Conservation (phyloP, 2,113 vertebrate species). For the Pyrgilauda ruficollis region DNA sequence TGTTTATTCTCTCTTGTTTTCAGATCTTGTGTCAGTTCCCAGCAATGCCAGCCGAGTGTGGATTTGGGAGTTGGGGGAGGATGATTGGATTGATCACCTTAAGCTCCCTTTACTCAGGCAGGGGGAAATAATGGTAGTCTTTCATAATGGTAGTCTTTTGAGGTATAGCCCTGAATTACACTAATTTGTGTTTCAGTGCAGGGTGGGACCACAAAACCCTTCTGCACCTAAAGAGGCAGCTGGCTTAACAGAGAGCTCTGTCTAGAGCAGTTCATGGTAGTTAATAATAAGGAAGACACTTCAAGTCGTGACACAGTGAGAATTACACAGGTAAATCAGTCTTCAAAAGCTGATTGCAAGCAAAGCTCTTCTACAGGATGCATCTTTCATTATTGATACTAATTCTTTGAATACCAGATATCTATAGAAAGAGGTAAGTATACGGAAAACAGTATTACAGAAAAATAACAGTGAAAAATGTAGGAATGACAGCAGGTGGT, state of each 20-base stretch:
- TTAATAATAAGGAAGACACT: background rate
- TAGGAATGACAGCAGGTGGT: background rate
- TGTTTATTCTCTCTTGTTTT: slow-evolving; percentile 4
- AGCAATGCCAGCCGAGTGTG: background rate
- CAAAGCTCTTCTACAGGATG: background rate
- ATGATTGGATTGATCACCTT: background rate
- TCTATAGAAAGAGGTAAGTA: background rate
- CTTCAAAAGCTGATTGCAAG: background rate
- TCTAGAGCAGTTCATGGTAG: background rate
- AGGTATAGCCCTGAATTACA: background rate
- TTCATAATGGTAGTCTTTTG: background rate
- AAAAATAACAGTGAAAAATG: background rate
- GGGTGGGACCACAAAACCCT: background rate
- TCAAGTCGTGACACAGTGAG: background rate
- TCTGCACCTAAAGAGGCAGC: background rate
- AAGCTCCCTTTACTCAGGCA: background rate
- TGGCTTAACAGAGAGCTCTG: background rate
- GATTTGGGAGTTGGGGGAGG: background rate
- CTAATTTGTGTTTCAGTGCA: background rate
- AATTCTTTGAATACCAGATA: background rate
- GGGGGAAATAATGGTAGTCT: background rate
- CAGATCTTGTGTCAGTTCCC: background rate
- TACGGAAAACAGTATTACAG: background rate
- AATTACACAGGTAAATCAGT: background rate
- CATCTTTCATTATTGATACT: background rate